Evolutionary conservation across 2,797 vertebrate genomes (phyloP).

Genomic region (Zalophus californianus): DNA sequence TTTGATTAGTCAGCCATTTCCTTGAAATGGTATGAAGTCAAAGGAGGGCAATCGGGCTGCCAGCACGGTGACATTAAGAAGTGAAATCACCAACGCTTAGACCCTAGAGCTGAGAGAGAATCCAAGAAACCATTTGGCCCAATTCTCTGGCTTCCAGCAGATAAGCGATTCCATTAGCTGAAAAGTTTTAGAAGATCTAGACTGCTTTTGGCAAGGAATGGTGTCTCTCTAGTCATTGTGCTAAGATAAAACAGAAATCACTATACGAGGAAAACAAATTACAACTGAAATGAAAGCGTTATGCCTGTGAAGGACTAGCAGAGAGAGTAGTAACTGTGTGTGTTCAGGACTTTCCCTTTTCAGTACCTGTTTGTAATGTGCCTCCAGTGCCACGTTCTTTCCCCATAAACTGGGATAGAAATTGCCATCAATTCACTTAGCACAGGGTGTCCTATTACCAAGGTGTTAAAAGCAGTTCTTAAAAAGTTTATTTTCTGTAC

Average conservation of each 20-base stretch:
- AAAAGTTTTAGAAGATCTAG: constrained; percentile 51
- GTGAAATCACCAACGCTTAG: constrained; percentile 44
- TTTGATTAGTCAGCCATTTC: constrained; percentile 79
- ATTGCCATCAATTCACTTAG: neutral
- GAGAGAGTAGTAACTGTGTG: neutral
- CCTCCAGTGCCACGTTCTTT: neutral
- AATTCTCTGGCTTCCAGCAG: constrained; percentile 18
- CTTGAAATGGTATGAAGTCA: constrained; percentile 75
- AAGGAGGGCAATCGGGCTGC: constrained; percentile 53
- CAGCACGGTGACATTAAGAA: constrained; percentile 71
- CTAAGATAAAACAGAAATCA: constrained; percentile 74
- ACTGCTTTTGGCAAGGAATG: constrained; percentile 59
- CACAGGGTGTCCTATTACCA: neutral
- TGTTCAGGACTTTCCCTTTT: neutral
- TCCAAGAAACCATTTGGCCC: constrained; percentile 25
- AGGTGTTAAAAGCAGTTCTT: neutral
- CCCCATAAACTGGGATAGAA: neutral
- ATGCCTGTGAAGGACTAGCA: neutral
- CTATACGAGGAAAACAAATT: constrained; percentile 8
- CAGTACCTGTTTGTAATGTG: neutral
- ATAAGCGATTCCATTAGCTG: neutral
- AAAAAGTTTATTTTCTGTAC: constrained; percentile 7
- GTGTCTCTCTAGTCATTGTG: constrained; percentile 59
- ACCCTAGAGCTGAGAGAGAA: neutral
- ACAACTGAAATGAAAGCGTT: constrained; percentile 56